Percentiles rank a stretch among this genome's conserved stretches.
phyloP scores from a whole-genome alignment of 2,797 vertebrate species.

The Rhinoraja longicauda region DNA sequence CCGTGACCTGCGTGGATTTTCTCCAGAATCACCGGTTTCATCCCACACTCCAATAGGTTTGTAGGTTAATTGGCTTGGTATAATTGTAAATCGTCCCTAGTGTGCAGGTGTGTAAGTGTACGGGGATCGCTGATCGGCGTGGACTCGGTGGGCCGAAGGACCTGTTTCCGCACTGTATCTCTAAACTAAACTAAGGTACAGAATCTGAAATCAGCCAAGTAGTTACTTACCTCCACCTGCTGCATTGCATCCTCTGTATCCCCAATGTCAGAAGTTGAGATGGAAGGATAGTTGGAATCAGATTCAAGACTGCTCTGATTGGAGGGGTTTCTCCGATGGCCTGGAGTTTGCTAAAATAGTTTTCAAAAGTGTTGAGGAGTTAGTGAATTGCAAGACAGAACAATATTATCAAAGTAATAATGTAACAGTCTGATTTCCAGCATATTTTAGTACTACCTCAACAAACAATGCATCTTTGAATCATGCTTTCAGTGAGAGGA shows the following conservation, averaged over 20 bases:
- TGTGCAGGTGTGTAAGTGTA: no score
- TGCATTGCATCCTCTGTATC: conserved; percentile 81
- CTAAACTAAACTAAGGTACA: not conserved
- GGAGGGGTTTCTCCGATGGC: conserved; percentile 78
- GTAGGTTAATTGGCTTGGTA: no score
- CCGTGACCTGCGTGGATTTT: no score
- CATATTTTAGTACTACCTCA: not conserved
- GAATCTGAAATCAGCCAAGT: not conserved
- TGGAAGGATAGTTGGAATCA: conserved; percentile 82
- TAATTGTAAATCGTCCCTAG: no score
- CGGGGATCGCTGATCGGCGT: no score
- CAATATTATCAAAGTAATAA: not conserved
- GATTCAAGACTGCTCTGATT: conserved; percentile 89
- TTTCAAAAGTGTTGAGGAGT: not conserved
- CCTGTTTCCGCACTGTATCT: no score
- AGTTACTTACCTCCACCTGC: conserved; percentile 72
- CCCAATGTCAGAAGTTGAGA: conserved; percentile 79
- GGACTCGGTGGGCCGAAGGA: no score
- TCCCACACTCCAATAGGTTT: no score
- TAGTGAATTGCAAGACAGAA: not conserved
- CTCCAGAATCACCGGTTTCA: no score
- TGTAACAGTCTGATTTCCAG: not conserved
- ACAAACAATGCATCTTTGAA: not conserved
- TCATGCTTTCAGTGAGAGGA: not conserved
- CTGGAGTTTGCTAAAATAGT: conserved; percentile 63